Evolutionary conservation across 2,113 vertebrate species (phyloP), one percentile per base, ranked within the genome.

Genomic region (Rhinolophus sinicus): DNA sequence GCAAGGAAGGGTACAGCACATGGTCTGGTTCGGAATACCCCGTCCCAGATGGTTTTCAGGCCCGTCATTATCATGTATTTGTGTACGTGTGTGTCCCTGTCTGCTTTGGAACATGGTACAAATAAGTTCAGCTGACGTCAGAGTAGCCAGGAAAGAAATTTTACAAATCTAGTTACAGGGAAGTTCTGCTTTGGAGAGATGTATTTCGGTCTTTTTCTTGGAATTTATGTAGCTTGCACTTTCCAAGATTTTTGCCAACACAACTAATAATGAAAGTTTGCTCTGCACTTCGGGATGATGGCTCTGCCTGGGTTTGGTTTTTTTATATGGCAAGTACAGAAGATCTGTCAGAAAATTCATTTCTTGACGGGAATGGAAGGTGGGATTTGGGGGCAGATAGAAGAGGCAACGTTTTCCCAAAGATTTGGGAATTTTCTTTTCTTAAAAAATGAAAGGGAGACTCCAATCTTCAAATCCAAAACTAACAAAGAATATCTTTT

Each of bases 241-340:
- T 98, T 98, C 95, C 95, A 97, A 97, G 92, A 89, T 97, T 98
- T 98, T 96, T 96, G 90, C 88, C 95, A 96, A 69, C 87, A 86
- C 75, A 33, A 56, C 77, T 93, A 95, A 96, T 97, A 97, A 97
- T 22, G 88, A 76, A 97, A 97, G 88, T 96, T 96, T 97, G 84
- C 93, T 98, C 95, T 96, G 80, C 56, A 93, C 93, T 97, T 98
- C 38, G 52, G 70, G 28, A 18, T 8, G 89, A 58, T 93, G 60
- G 2, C 44, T 88, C 69, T 86, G 90, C 15, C 77, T 67, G 94
- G 95, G 67, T 77, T 86, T 33, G 6, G 7, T 54, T 0, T 2
- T 94, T 97, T 98, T 30, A 33, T 84, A 10, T 90, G 81, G 77
- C 87, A 67, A 81, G n/a, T 88, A 56, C n/a, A 5, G 76, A 67